Base-by-base conservation (phyloP, 2,113 vertebrate species). In the Phylloscopus whistleri region DNA sequence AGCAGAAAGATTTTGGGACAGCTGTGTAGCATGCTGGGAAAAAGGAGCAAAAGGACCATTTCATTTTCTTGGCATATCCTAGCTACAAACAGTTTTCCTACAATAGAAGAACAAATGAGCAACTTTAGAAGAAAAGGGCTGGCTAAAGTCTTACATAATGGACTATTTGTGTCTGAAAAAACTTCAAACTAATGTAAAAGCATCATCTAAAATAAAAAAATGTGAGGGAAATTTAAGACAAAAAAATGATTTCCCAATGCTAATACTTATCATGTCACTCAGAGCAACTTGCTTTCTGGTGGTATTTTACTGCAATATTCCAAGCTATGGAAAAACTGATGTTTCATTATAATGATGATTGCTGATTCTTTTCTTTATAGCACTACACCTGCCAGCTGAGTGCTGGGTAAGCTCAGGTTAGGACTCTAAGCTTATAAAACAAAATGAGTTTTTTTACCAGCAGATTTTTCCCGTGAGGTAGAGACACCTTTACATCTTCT, bases 31-130 rank as follows among this genome's bases (percentile, higher is more conserved):
- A 90, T 86, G 85, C 85, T 91, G 85, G 68, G 73, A 56, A 84
- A 84, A 90, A 89, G 59, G 39, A 88, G 76, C 66, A 91, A 95
- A 86, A 91, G 33, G 43, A 66, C 55, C 21, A 41, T 91, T 94
- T 88, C 66, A 86, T 88, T 93, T 94, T 93, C 79, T 93, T 90
- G 76, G 79, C 68, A 90, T 72, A 88, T 56, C 60, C 76, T 78
- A 84, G 52, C 68, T 90, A 49, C 56, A 90, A 92, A 84, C 68
- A 86, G 58, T 14, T 90, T 97, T 81, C 52, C 68, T 86, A 68
- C 88, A 94, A 88, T 7, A 86, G 79, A 35, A 62, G 56, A 92
- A 88, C 30, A 91, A 95, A 95, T 58, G 44, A 84, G 20, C 28
- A 67, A 84, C 64, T 92, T 89, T 35, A 84, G 64, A 92, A 75